These are phyloP conservation scores for Castor canadensis DNA, from an alignment of 2,113 vertebrate species.

Conservation along the genomic window DNA sequence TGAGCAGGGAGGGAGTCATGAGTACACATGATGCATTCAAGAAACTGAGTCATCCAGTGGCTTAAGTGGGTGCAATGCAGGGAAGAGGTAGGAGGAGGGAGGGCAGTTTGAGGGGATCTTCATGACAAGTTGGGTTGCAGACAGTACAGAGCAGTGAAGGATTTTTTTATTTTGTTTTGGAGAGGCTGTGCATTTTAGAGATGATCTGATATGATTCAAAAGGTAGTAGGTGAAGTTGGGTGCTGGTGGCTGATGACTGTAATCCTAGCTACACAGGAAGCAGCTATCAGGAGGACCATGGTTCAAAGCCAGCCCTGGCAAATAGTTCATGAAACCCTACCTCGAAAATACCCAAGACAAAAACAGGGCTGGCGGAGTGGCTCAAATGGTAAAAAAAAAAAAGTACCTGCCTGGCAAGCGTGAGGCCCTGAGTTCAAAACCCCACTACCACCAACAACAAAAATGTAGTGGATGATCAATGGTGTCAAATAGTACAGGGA, in stretches of 20 bases:
- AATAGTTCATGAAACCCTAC: too few species aligned
- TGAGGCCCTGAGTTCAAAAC: too few species aligned
- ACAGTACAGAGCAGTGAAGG: not conserved
- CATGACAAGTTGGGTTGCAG: not conserved
- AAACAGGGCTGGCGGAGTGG: too few species aligned
- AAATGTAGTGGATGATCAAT: not conserved
- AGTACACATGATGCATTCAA: not conserved
- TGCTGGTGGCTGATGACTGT: too few species aligned
- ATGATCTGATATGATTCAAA: not conserved
- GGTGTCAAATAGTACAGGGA: not conserved
- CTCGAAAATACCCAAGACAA: too few species aligned
- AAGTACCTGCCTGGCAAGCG: too few species aligned
- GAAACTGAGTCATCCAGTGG: constrained; percentile 59
- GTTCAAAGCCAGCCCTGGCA: too few species aligned
- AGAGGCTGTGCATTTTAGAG: not conserved
- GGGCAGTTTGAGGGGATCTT: not conserved
- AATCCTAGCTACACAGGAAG: too few species aligned
- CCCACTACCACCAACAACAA: too few species aligned
- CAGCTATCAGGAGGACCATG: too few species aligned
- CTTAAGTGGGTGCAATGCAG: not conserved
- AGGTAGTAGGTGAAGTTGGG: not conserved
- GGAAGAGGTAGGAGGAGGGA: not conserved
- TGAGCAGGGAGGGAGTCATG: not conserved
- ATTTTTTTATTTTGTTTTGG: not conserved
- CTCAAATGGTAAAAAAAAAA: too few species aligned